A percentile compares a stretch with the other conserved stretches of the same genome.
Evolutionary conservation across 2,797 vertebrate genomes (phyloP).

Genomic region (Tapera naevia): DNA sequence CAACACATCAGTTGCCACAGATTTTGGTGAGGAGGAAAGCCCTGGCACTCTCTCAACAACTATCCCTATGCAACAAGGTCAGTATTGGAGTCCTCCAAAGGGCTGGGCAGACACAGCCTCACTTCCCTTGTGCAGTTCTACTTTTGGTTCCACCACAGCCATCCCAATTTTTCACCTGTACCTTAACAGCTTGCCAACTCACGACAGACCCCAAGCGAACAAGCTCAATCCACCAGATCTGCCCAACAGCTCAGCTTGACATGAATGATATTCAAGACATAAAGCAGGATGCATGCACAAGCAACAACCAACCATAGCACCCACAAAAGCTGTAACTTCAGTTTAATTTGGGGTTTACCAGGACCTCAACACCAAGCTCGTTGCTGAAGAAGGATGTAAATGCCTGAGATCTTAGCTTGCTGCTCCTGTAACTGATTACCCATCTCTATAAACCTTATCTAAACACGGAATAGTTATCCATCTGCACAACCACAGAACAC

Average conservation of each 20-base stretch:
- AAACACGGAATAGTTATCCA: not conserved
- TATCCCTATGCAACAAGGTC: not conserved
- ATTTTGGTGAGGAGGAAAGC: not conserved
- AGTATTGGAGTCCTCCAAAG: not conserved
- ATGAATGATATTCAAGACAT: not conserved
- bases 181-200: not conserved
- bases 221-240: not conserved
- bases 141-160: not conserved
- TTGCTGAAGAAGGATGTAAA: not conserved
- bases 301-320: not conserved
- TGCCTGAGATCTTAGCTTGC: not conserved
- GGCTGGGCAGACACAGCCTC: not conserved
- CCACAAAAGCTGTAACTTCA: rapidly evolving
- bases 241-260: not conserved
- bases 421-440: not conserved
- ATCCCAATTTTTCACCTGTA: not conserved
- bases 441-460: not conserved
- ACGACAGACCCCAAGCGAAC: rapidly evolving
- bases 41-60: not conserved
- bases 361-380: not conserved
- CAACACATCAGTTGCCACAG: rapidly evolving
- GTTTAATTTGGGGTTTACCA: not conserved
- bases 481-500: not conserved
- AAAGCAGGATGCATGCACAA: not conserved
- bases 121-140: not conserved